Conservation (phyloP, 2,888 invertebrate species). For the Microplitis deprimator region DNA sequence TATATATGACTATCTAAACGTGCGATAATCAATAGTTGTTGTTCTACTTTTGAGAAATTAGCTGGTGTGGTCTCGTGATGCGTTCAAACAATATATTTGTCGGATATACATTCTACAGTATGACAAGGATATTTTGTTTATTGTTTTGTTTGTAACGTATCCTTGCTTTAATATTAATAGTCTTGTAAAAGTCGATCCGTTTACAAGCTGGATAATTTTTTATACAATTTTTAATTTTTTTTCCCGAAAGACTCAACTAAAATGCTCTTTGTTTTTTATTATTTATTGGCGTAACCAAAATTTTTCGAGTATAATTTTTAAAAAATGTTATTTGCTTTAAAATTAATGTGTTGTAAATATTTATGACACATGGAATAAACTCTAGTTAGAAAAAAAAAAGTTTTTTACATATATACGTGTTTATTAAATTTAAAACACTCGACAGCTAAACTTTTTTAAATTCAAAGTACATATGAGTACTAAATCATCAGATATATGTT, state of each 20-base stretch:
- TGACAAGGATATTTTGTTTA: not conserved
- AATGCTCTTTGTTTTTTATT: not conserved
- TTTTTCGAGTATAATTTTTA: too few relatives aligned
- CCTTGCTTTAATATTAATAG: not conserved
- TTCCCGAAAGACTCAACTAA: too few relatives aligned
- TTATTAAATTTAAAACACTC: not conserved
- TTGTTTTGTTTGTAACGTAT: not conserved
- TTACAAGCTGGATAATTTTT: not conserved
- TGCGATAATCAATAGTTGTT: conserved; percentile 15
- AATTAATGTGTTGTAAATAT: not conserved
- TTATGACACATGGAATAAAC: not conserved
- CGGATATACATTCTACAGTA: not conserved
- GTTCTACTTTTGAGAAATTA: conserved; percentile 20
- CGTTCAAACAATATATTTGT: conserved; percentile 3
- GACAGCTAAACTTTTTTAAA: not conserved
- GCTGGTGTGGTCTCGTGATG: not conserved
- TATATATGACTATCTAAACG: conserved; percentile 2
- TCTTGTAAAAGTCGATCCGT: not conserved
- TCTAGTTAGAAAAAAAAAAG: not conserved
- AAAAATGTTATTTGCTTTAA: not conserved
- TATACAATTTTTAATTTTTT: too few relatives aligned
- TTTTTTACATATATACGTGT: not conserved
- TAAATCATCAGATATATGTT: not conserved
- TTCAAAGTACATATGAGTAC: not conserved
- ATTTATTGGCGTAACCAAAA: not conserved